Percentiles rank a stretch among this genome's conserved stretches.
These are phyloP conservation scores for Epinephelus malabaricus DNA, from an alignment of 2,797 vertebrate species.

Conservation along the genomic window DNA sequence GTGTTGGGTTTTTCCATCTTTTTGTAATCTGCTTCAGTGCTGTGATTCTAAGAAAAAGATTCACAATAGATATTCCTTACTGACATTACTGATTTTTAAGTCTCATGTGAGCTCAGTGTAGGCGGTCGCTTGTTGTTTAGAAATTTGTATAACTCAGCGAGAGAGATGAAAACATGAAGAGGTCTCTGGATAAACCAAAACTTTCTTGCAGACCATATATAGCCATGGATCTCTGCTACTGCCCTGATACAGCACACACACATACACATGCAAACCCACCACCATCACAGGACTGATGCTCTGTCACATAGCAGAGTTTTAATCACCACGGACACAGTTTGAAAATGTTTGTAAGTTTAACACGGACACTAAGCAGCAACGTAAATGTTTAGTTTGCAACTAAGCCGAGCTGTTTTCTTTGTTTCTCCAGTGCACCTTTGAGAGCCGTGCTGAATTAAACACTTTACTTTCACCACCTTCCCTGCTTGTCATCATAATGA, in stretches of 20 bases:
- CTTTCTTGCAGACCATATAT: slow-evolving; percentile 75
- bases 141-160: slow-evolving; percentile 25
- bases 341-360: slow-evolving; percentile 43
- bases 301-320: slow-evolving; percentile 47
- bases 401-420: slow-evolving; percentile 32
- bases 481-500: slow-evolving; percentile 45
- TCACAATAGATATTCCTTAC: too few species aligned
- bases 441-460: slow-evolving; percentile 22
- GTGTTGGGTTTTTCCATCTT: neutral
- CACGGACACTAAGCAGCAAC: slow-evolving; percentile 35
- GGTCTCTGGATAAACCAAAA: slow-evolving; percentile 51
- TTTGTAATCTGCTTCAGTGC: neutral
- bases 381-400: slow-evolving; percentile 61
- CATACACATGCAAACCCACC: slow-evolving; percentile 31
- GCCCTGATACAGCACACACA: slow-evolving; percentile 37
- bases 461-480: slow-evolving; percentile 2
- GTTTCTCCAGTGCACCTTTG: neutral
- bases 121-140: slow-evolving; percentile 46
- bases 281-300: slow-evolving; percentile 26
- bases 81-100: neutral
- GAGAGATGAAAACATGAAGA: slow-evolving; percentile 45
- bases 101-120: neutral
- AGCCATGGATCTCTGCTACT: slow-evolving; percentile 69
- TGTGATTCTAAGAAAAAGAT: neutral
- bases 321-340: slow-evolving; percentile 33